Evolutionary conservation across 2,797 vertebrate genomes (phyloP).

Genomic region (Fringilla coelebs): DNA sequence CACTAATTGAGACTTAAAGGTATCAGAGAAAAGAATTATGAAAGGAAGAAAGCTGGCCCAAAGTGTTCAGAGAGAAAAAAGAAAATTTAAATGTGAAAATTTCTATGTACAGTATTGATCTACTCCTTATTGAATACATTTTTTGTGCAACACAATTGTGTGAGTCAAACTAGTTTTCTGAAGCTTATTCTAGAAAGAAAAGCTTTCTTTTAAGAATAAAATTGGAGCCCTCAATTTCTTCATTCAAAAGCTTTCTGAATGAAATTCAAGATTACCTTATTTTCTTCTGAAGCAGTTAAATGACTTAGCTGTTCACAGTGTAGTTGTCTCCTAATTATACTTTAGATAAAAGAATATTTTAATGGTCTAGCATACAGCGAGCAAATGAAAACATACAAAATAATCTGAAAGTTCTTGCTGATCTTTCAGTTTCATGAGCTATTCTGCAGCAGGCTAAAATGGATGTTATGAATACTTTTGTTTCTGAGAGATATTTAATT

Average conservation of each 20-base stretch:
- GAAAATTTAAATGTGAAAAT: slow-evolving; percentile 9
- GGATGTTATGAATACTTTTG: slow-evolving; percentile 32
- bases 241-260: slow-evolving; percentile 44
- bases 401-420: slow-evolving; percentile 42
- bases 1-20: background rate
- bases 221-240: slow-evolving; percentile 31
- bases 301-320: background rate
- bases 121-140: slow-evolving; percentile 12
- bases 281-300: slow-evolving; percentile 10
- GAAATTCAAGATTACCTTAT: slow-evolving; percentile 17
- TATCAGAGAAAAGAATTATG: background rate
- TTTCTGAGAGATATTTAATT: slow-evolving; percentile 23
- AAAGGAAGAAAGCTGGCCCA: background rate
- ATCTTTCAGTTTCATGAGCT: slow-evolving; percentile 34
- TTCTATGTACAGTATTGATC: slow-evolving; percentile 17
- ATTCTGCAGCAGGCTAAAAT: slow-evolving; percentile 15
- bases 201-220: slow-evolving; percentile 8
- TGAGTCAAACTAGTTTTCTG: slow-evolving; percentile 24
- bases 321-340: slow-evolving; percentile 21
- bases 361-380: background rate
- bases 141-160: background rate
- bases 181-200: slow-evolving; percentile 24
- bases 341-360: slow-evolving; percentile 51
- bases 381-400: slow-evolving; percentile 41
- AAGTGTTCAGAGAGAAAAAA: background rate